Base-by-base conservation (phyloP, 2,888 invertebrate genomes). In the Ophioninae sp. region DNA sequence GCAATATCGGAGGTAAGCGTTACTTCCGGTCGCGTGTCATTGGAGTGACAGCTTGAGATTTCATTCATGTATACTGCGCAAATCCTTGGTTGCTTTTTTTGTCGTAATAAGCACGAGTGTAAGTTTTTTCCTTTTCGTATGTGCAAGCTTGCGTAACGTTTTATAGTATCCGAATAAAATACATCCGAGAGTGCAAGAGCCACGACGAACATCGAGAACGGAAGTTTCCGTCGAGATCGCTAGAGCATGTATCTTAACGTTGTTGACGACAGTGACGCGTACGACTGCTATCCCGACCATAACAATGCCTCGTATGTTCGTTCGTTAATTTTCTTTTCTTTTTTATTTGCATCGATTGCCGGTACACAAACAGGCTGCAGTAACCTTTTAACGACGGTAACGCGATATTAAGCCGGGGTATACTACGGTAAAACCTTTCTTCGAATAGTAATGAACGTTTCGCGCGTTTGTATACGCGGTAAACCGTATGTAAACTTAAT, bases 251-350 rank as follows among this genome's bases (percentile, higher is more conserved):
- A 77, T 81, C 77, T 77, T 72, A 58, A 44, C 65, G 67, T 65
- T 41, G 67, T 77, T 78, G 76, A 77, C 72, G 67, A 37, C 71
- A 64, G 76, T 76, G 76, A 71, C 71, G 64, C 71, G 71, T 71
- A 69, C 30, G 9, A 61, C 64, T 41, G 56, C 41, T 44, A 63
- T 37, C 20, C 30, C 9, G 58, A 65, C 59, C 69, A 71, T 59
- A 79, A 79, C 22, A 82, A 69, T 69, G 23, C 39, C 37, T 68
- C 64, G 39, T 64, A 13, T 51, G 51, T 51, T 51, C 51, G 51
- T 10, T 51, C 30, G 30, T 30, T 30, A n/a, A n/a, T 30, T 30
- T 30, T 30, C 30, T 51, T 41, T 41, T 41, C 6, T 41, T 41
- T 13, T 51, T 51, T 13, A 51, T 51, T 10, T 51, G 13, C 13